Conservation (phyloP, 2,888 invertebrate species). For the Rotaria socialis region DNA sequence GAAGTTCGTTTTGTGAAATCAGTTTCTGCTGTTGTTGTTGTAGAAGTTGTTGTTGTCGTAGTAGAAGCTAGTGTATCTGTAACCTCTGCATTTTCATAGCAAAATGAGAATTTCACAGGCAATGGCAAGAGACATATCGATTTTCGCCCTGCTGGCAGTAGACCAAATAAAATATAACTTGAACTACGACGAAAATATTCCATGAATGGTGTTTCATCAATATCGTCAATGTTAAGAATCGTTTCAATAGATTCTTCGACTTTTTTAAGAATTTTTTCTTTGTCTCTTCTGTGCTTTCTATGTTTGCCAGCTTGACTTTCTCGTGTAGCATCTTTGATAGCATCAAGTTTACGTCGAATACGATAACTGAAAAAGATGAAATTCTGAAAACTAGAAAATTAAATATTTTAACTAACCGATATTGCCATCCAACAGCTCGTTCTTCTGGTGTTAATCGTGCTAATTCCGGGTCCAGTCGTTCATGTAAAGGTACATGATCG, state of each 20-base stretch:
- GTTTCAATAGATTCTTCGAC: conserved; percentile 18
- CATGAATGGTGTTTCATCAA: conserved; percentile 5
- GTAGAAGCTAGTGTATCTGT: too few species aligned
- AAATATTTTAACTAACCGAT: neutral
- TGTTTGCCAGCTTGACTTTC: neutral
- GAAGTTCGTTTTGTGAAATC: neutral
- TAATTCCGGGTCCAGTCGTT: neutral
- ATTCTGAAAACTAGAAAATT: neutral
- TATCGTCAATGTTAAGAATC: conserved; percentile 11
- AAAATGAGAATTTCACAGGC: neutral
- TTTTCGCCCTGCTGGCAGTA: neutral
- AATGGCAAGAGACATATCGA: neutral
- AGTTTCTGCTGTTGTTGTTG: neutral
- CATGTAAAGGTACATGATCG: neutral
- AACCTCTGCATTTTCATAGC: neutral
- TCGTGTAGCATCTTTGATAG: neutral
- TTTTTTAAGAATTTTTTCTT: neutral
- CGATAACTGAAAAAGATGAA: conserved; percentile 12
- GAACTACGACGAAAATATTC: neutral
- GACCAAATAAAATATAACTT: neutral
- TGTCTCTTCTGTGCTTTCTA: neutral
- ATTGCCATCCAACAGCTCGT: neutral
- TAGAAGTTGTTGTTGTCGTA: neutral
- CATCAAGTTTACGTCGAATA: conserved; percentile 35
- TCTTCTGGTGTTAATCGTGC: conserved; percentile 2